Evolutionary conservation across 2,888 invertebrate genomes (phyloP), one percentile per base, ranked within the genome.

Genomic region (Sminthurides aquaticus): DNA sequence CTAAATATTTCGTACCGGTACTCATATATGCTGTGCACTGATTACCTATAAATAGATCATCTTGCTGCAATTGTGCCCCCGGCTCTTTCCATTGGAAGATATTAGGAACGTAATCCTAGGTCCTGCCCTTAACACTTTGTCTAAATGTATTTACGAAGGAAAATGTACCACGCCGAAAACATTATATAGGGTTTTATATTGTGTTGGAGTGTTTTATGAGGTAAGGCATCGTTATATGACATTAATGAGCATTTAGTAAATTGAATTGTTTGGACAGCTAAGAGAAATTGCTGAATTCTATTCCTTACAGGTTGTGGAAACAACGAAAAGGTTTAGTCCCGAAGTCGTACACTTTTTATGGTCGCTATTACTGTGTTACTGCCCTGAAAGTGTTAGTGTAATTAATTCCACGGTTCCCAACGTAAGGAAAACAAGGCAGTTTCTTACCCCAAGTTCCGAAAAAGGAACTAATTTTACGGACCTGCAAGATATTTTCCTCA

Each of bases 81-180:
- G 88, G 54, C 77, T 96, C 62, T 97, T 90, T 79, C 89, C 95
- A 0, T 87, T 93, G 0, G 93, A 95, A 0, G 96, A 97, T 79
- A 91, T 88, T 77, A 83, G 87, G 49, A 96, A 97, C 82, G 87
- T 87, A 0, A 85, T 96, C 2, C 88, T 89, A n/a, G 91, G 91
- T 18, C 93, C 94, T n/a, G 55, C 60, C 1, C 28, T 58, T 3
- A 64, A 49, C 25, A 52, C 59, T 15, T 28, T 59, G n/a, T 25
- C 59, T 20, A 29, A 55, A 24, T 24, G 22, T 26, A 64, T 64
- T 8, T 49, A 52, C 18, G 18, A 58, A 27, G 54, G 59, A 15
- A 64, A 64, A 64, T 52, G 58, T 22, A 34, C 1, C n/a, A 64
- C 59, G 1, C n/a, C 55, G 8, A 49, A 59, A 15, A 20, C 48